phyloP scores from a whole-genome alignment of 2,888 invertebrate genomes.

The Nemotelus nigrinus region DNA sequence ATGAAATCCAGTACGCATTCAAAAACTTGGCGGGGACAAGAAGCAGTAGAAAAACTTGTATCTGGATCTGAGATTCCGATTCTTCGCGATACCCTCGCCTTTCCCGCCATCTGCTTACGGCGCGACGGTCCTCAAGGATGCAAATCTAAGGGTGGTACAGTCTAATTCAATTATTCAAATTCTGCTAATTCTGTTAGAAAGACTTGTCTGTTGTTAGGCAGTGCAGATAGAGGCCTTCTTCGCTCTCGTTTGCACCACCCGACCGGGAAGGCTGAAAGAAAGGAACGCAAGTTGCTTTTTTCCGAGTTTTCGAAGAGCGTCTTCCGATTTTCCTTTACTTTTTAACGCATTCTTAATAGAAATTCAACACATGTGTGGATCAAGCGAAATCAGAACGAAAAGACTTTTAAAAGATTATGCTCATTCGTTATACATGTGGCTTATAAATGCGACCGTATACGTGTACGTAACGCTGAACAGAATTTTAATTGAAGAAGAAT shows the following conservation, averaged over 20 bases:
- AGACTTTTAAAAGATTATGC: slow-evolving; percentile 41
- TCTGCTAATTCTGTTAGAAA: slow-evolving; percentile 44
- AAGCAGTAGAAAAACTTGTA: slow-evolving; percentile 31
- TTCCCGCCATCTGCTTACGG: not conserved
- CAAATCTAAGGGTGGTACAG: slow-evolving; percentile 43
- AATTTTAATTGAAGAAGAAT: slow-evolving; percentile 42
- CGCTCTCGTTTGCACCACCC: not conserved
- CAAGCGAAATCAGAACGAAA: slow-evolving; percentile 34
- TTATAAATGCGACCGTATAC: slow-evolving; percentile 11
- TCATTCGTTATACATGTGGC: slow-evolving; percentile 6
- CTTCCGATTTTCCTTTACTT: slow-evolving; percentile 36
- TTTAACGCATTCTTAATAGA: slow-evolving; percentile 31
- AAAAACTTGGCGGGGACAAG: slow-evolving; percentile 6
- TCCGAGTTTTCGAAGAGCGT: slow-evolving; percentile 19
- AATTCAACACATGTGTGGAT: slow-evolving; percentile 43
- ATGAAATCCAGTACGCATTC: slow-evolving; percentile 36
- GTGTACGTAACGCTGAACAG: slow-evolving; percentile 23
- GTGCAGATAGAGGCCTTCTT: slow-evolving; percentile 13
- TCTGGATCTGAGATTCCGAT: slow-evolving; percentile 18
- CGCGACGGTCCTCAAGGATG: slow-evolving; percentile 33
- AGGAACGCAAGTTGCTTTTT: slow-evolving; percentile 21
- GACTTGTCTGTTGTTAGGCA: slow-evolving; percentile 43
- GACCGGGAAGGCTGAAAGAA: not conserved
- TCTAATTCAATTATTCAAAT: slow-evolving; percentile 45
- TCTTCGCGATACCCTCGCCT: slow-evolving; percentile 8